Conservation (phyloP, 92 coral and sea anemone genomes). For the Parazoanthus swiftii region DNA sequence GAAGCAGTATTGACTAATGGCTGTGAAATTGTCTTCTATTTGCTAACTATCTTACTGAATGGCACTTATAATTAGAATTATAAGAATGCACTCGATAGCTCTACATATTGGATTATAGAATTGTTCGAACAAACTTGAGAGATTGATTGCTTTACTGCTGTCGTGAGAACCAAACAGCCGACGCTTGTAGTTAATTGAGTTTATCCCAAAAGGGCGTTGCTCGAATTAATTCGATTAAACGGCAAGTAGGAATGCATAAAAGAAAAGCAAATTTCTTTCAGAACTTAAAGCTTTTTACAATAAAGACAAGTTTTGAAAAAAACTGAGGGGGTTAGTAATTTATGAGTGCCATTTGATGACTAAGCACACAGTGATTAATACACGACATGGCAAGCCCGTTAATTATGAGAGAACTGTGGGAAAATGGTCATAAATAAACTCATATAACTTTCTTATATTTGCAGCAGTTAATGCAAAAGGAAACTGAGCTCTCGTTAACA, state of each 20-base stretch:
- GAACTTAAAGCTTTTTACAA: neutral
- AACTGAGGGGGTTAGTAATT: neutral
- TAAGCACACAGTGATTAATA: neutral
- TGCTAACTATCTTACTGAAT: neutral
- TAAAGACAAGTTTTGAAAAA: too few species aligned
- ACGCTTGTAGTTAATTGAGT: neutral
- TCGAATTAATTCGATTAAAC: neutral
- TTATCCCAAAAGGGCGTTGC: neutral
- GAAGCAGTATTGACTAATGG: neutral
- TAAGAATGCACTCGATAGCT: neutral
- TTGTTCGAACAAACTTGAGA: too few species aligned
- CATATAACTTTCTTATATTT: neutral
- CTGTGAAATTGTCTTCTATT: slow-evolving; percentile 20
- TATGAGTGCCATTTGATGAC: neutral
- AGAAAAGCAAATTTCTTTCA: neutral
- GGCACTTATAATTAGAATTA: neutral
- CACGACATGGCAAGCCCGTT: neutral
- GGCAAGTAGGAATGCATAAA: neutral
- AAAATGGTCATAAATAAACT: too few species aligned
- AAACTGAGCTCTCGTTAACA: neutral
- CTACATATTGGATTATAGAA: neutral
- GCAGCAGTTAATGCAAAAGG: neutral
- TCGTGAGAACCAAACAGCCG: neutral
- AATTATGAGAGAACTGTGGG: neutral
- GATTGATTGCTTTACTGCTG: neutral